Base-by-base conservation (phyloP, 1,140 invertebrate genomes). In the Zaprionus vittiger region DNA sequence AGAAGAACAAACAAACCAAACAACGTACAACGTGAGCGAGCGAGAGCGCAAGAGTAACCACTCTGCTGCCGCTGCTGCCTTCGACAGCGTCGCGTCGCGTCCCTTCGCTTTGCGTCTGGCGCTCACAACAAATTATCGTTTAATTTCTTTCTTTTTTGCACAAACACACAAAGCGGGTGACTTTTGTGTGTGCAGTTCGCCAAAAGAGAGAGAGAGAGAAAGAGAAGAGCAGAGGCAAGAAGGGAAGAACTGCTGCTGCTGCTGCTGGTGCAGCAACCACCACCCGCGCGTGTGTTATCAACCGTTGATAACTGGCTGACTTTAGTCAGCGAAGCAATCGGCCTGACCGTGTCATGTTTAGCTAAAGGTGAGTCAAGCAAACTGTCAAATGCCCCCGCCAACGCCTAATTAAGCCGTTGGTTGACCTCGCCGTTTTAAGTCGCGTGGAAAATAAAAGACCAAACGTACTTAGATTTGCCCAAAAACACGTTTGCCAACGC, bases 401-500 rank as follows among this genome's bases (percentile, higher is more conserved):
- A 72, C 38, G 38, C 47, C 56, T 49, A 74, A 54, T 56, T 12
- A 31, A 59, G 55, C 20, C 15, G 70, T 49, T 24, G 57, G 57
- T 61, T 80, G 75, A 80, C 83, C 79, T 84, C 72, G 79, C 66
- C 44, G 31, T 38, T 57, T 71, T 34, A 69, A 78, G 61, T 54
- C 64, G 81, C 72, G 69, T 73, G 73, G 82, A 72, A 84, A 85
- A 79, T 72, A 69, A 80, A 80, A 81, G 60, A 69, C 67, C 67
- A 80, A 89, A 80, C 72, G 37, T 20, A 65, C 37, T 26, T 68
- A 38, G 72, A 73, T 61, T 83, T 80, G 24, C 34, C 73, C 54
- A 72, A 83, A 87, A 87, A 87, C 84, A 87, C 68, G 84, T 89
- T 87, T 87, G 84, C 84, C 84, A 89, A 87, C 84, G 78, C 84